Evolutionary conservation across 2,113 vertebrate species (phyloP).

Genomic region (Lucifuga dentata): DNA sequence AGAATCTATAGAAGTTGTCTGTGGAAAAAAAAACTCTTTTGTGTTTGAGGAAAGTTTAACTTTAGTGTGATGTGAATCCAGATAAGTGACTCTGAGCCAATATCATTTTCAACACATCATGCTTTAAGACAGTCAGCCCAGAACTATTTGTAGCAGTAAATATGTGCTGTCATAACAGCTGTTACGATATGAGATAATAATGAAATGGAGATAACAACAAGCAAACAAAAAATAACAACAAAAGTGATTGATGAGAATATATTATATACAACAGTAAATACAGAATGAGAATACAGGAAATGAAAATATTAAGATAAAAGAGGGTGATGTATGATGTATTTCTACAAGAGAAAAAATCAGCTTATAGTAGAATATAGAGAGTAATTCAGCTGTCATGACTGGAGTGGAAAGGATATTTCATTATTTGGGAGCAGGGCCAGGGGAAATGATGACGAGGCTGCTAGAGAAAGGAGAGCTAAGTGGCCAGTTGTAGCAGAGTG

Average conservation of each 20-base stretch:
- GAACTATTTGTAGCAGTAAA: slow-evolving; percentile 10
- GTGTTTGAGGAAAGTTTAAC: background rate
- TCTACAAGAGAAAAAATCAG: no score
- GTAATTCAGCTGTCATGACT: slow-evolving; percentile 24
- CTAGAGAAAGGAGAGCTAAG: slow-evolving; percentile 50
- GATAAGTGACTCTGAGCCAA: background rate
- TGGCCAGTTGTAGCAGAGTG: slow-evolving; percentile 21
- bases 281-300: slow-evolving; percentile 6
- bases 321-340: no score
- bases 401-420: slow-evolving; percentile 41
- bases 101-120: no score
- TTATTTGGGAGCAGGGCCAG: slow-evolving; percentile 37
- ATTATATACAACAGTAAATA: slow-evolving; percentile 22
- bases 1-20: background rate
- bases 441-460: slow-evolving; percentile 39
- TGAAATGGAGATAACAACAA: slow-evolving; percentile 35
- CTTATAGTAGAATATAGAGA: background rate
- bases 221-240: slow-evolving; percentile 25
- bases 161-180: no score
- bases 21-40: background rate
- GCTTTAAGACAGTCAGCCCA: slow-evolving; percentile 17
- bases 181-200: no score
- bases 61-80: background rate
- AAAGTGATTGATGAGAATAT: no score
- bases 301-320: slow-evolving; percentile 4